Evolutionary conservation across 2,888 invertebrate genomes (phyloP), one percentile per base, ranked within the genome.

Genomic region (Idaea straminata): DNA sequence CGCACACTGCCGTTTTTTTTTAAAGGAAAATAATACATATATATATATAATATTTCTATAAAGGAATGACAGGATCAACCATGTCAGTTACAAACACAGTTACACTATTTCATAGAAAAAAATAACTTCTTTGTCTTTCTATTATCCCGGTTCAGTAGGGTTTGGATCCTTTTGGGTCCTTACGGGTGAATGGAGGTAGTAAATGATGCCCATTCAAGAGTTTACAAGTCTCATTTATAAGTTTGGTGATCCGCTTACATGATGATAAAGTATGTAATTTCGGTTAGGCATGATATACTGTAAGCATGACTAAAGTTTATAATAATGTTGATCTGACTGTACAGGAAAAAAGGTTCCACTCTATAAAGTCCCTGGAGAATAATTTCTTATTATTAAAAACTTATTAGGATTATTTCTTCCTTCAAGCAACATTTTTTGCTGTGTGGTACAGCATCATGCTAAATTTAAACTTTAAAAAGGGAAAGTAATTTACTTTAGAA

Each of bases 161-260:
- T 5, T 47, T 47, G 47, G 47, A 47, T 47, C 47, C 47, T 47
- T 5, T 47, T 4, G 47, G 47, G 47, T 47, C 47, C 47, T 47
- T 47, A 47, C 47, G 47, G 47, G 13, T 47, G 47, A 47, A 47
- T 13, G 47, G 13, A 47, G 7, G 47, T 47, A 47, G 47, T 47
- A 47, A 47, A 47, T 47, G 47, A 47, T 7, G 47, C 13, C 47
- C 13, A 47, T 47, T 47, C 47, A 47, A 47, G 6, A 47, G 47
- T 47, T 47, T 47, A 47, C 47, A 47, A 47, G 47, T 47, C 47
- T 47, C 47, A 47, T 47, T 47, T 47, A 47, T 47, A 47, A 47
- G 47, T 47, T 47, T 47, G 47, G 47, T 47, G 47, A 47, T 47
- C 47, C 47, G 7, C 6, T 47, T 47, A 47, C 47, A 13, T 47